Percentiles rank a stretch among this genome's conserved stretches.
Conservation (phyloP, 2,888 invertebrate genomes). For the Beris morrisii region DNA sequence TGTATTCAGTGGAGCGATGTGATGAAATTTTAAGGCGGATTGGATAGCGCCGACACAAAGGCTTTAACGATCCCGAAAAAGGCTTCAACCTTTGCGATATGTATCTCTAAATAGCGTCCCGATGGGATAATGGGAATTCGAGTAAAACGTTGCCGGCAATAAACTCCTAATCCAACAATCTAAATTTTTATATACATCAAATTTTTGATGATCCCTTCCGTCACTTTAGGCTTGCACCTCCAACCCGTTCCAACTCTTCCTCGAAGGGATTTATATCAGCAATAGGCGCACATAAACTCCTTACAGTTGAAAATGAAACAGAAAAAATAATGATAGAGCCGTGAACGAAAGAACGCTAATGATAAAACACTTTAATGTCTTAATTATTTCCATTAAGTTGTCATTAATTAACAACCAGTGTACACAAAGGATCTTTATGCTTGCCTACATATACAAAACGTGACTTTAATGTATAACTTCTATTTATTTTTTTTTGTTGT, state of each 20-base stretch:
- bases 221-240: not conserved
- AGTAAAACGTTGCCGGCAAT: constrained; percentile 22
- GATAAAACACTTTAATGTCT: constrained; percentile 34
- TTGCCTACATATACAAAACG: constrained; percentile 20
- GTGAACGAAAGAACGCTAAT: constrained; percentile 28
- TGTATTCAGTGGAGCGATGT: too few species aligned
- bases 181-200: constrained; percentile 29
- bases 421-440: constrained; percentile 19
- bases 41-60: not conserved
- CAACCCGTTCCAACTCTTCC: not conserved
- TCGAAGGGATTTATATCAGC: constrained; percentile 5
- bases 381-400: constrained; percentile 35
- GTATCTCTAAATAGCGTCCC: constrained; percentile 7
- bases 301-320: constrained; percentile 2
- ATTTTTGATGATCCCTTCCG: constrained; percentile 17
- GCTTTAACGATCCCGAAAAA: constrained; percentile 1
- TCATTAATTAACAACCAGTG: constrained; percentile 34
- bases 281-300: constrained; percentile 10
- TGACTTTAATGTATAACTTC: constrained; percentile 27
- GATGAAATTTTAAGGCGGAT: too few species aligned
- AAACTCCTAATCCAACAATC: constrained; percentile 26
- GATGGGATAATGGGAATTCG: constrained; percentile 21
- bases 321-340: too few species aligned
- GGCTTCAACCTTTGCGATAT: not conserved
- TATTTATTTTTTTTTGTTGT: too few species aligned